Base-by-base conservation (phyloP, 92 coral and sea anemone species). In the Heliopora coerulea region DNA sequence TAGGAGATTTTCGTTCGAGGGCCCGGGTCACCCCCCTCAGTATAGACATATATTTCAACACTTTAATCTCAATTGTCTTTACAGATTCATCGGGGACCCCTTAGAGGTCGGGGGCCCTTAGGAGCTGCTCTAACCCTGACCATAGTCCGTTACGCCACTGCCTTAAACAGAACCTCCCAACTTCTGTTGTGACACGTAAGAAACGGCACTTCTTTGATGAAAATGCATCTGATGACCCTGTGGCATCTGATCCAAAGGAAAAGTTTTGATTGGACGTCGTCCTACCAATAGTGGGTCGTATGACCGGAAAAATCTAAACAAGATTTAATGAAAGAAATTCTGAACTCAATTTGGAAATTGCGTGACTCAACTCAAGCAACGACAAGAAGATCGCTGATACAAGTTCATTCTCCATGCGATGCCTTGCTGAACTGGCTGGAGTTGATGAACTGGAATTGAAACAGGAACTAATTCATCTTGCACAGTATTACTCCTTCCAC, bases 401-500 rank as follows among this genome's bases (percentile, higher is more conserved):
- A 54, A 54, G 23, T 17, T 54, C 23, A 54, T 54, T 54, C 60
- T 54, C 60, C 19, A 54, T 17, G 60, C 4, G 23, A 54, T 54
- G 60, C 29, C 60, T 37, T 11, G 42, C 42, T 37, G 42, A 37
- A 37, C 42, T 54, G 23, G 60, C 60, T 54, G 60, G 29, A 54
- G 60, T 54, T 54, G 60, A 54, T 17, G 60, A 54, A 54, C 60
- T 54, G 23, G 60, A 54, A 54, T 54, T 54, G 29, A 54, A 54
- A 54, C 60, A 54, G 60, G 60, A 54, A 54, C 60, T 54, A 54
- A 54, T 54, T 54, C 60, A 54, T 54, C 19, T 54, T 54, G 60
- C 60, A 27, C 60, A 54, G 60, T 2, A 54, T 54, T 2, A 54
- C 60, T 54, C 60, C 60, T 37, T 37, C 11, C 42, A 37, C 42